These are phyloP conservation scores for Parus major DNA, from an alignment of 2,113 vertebrate species.

Conservation along the genomic window DNA sequence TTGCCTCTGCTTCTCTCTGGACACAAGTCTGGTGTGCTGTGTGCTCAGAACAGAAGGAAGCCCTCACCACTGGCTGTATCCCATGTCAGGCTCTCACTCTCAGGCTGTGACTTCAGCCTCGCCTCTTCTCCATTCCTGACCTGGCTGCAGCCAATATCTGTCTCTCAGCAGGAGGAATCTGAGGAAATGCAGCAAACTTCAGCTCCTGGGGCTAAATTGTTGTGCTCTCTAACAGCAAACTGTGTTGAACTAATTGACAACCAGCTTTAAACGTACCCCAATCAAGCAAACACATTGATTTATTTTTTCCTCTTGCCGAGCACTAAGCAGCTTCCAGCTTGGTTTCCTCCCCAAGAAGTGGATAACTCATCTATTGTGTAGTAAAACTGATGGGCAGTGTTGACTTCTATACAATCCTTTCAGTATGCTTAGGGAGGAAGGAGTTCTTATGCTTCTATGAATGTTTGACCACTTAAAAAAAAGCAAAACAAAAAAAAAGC, in stretches of 20 bases:
- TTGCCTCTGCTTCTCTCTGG: background rate
- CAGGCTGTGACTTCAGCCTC: background rate
- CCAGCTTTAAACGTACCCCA: constrained; percentile 41
- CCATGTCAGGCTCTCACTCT: background rate
- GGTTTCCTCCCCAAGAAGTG: constrained; percentile 22
- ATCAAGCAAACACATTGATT: constrained; percentile 64
- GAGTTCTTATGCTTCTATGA: constrained; percentile 19
- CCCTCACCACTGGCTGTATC: background rate
- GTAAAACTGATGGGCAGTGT: constrained; percentile 58
- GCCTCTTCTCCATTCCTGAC: background rate
- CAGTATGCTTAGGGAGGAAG: background rate
- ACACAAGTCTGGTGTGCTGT: accelerated
- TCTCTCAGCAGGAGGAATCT: constrained; percentile 40
- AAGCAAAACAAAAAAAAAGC: constrained; percentile 47
- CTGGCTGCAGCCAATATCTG: background rate
- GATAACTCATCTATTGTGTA: constrained; percentile 38
- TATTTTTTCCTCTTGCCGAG: constrained; percentile 21
- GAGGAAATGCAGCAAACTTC: constrained; percentile 30
- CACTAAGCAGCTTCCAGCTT: constrained; percentile 33
- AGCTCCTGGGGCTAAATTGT: constrained; percentile 46
- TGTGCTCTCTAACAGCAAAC: constrained; percentile 22
- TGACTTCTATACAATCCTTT: constrained; percentile 51
- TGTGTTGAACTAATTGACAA: constrained; percentile 63
- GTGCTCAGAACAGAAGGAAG: background rate
- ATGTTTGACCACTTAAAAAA: constrained; percentile 43